phyloP scores from a whole-genome alignment of 1,140 invertebrate species.

The Octopus bimaculoides region DNA sequence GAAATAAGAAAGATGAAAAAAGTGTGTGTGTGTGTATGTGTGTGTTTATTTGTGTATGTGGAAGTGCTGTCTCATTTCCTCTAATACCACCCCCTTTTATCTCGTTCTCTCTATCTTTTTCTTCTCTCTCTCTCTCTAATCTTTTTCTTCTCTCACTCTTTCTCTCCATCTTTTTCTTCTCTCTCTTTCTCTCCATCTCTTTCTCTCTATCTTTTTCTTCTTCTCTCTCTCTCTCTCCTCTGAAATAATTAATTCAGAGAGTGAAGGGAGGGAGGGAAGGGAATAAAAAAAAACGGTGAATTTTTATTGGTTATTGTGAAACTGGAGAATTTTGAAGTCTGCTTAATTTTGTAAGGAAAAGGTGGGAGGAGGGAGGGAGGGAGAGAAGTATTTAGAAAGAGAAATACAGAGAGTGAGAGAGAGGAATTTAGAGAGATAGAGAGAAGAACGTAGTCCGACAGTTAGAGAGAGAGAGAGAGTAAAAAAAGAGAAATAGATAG shows the following conservation, averaged over 20 bases:
- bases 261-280: slow-evolving; percentile 18
- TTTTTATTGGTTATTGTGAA: slow-evolving; percentile 20
- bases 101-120: too few species aligned
- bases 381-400: not conserved
- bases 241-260: slow-evolving; percentile 16
- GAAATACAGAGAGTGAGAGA: not conserved
- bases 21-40: too few species aligned
- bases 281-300: slow-evolving; percentile 22
- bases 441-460: not conserved
- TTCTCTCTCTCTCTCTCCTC: not conserved
- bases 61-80: too few species aligned
- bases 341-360: not conserved
- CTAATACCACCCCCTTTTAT: too few species aligned
- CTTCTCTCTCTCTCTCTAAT: too few species aligned
- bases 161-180: too few species aligned
- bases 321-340: not conserved
- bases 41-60: too few species aligned
- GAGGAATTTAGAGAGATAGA: slow-evolving; percentile 2
- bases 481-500: not conserved
- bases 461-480: slow-evolving; percentile 7
- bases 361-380: not conserved
- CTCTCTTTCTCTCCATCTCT: not conserved
- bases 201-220: not conserved
- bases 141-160: too few species aligned
- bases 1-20: too few species aligned